phyloP scores from a whole-genome alignment of 2,888 invertebrate species.

The Pyrrhosoma nymphula region DNA sequence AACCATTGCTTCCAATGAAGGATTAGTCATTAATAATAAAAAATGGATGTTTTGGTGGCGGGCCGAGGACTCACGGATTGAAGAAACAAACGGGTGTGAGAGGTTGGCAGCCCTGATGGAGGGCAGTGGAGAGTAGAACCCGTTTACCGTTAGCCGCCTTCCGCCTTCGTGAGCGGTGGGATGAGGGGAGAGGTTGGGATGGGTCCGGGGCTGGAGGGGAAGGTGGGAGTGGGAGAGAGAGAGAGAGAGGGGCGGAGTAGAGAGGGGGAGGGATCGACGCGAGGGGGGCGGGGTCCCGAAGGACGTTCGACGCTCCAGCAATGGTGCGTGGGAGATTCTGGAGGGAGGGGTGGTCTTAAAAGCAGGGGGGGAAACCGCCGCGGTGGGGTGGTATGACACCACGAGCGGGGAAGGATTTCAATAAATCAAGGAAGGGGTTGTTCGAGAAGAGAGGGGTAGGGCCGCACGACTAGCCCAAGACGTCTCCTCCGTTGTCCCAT shows the following conservation, averaged over 20 bases:
- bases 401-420: too few species aligned
- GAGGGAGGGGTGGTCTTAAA: background rate
- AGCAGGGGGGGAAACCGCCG: background rate
- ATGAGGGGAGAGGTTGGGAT: background rate
- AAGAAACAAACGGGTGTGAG: background rate
- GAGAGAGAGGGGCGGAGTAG: background rate
- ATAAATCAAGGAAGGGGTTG: too few species aligned
- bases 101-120: slow-evolving; percentile 59
- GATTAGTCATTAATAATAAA: too few species aligned
- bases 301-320: slow-evolving; percentile 58
- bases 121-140: slow-evolving; percentile 54
- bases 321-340: slow-evolving; percentile 56
- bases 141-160: slow-evolving; percentile 55
- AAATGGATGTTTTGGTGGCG: background rate
- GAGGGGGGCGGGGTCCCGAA: background rate
- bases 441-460: too few species aligned
- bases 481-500: too few species aligned
- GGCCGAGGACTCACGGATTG: background rate
- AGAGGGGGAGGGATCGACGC: background rate
- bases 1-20: too few species aligned
- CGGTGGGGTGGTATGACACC: background rate
- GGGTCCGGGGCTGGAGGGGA: slow-evolving; percentile 20
- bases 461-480: too few species aligned
- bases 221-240: background rate
- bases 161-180: slow-evolving; percentile 35